A percentile compares a stretch with the other conserved stretches of the same genome.
These are phyloP conservation scores for Camponotus pennsylvanicus DNA, from an alignment of 1,140 invertebrate genomes.

Conservation along the genomic window DNA sequence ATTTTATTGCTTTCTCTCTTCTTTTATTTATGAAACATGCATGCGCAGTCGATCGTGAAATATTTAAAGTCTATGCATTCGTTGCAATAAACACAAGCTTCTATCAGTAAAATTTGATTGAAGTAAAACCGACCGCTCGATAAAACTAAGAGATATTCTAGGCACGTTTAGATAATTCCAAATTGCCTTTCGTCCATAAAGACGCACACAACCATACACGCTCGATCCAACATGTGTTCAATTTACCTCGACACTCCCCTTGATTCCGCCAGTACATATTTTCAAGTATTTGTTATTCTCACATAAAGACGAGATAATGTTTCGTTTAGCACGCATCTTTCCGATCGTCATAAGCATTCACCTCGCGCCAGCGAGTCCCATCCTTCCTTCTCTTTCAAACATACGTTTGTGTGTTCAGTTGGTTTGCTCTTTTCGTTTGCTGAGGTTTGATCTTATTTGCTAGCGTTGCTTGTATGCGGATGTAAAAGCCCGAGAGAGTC, in stretches of 20 bases:
- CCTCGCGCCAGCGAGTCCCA: slow-evolving; percentile 37
- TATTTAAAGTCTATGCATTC: slow-evolving; percentile 29
- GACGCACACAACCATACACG: background rate
- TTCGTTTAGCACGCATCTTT: slow-evolving; percentile 55
- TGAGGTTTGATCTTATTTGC: slow-evolving; percentile 77
- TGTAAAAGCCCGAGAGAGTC: slow-evolving; percentile 60
- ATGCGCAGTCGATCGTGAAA: slow-evolving; percentile 16
- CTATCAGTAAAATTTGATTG: background rate
- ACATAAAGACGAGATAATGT: background rate
- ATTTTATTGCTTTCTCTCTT: slow-evolving; percentile 41
- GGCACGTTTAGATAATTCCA: slow-evolving; percentile 12
- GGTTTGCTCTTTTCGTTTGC: slow-evolving; percentile 79
- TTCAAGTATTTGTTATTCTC: slow-evolving; percentile 43
- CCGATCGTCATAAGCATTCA: slow-evolving; percentile 42
- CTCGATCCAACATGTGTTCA: slow-evolving; percentile 4
- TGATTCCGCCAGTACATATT: background rate
- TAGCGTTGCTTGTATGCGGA: slow-evolving; percentile 74
- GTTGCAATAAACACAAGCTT: background rate
- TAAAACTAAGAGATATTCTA: background rate
- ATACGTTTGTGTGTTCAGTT: slow-evolving; percentile 69
- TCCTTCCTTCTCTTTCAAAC: slow-evolving; percentile 27
- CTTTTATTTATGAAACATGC: slow-evolving; percentile 41
- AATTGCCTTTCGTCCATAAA: slow-evolving; percentile 9
- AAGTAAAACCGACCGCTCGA: slow-evolving; percentile 8
- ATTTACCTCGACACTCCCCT: slow-evolving; percentile 27